phyloP scores from a whole-genome alignment of 1,140 invertebrate genomes.

The Thaumatotibia leucotreta region DNA sequence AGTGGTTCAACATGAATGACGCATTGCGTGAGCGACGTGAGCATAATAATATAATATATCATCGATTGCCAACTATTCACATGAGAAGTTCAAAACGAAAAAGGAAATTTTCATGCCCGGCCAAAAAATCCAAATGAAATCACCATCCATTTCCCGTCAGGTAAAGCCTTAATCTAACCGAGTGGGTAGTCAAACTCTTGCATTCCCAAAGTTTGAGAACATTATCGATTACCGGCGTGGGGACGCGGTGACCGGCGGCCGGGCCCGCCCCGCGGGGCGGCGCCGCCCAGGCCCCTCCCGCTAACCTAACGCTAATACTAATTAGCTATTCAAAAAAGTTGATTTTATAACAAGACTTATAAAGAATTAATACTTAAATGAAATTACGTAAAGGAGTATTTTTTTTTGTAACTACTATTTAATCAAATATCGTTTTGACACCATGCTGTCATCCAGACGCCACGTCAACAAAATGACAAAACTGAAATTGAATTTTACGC shows the following conservation, averaged over 20 bases:
- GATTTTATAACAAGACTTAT: not conserved
- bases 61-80: too few relatives aligned
- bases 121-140: too few relatives aligned
- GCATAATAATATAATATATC: too few relatives aligned
- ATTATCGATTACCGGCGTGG: slow-evolving; percentile 13
- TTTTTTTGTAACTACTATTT: too few relatives aligned
- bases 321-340: not conserved
- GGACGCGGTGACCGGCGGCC: slow-evolving; percentile 11
- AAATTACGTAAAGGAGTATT: too few relatives aligned
- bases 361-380: not conserved
- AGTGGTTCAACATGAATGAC: not conserved
- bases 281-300: slow-evolving; percentile 34
- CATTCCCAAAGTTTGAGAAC: not conserved
- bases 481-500: too few relatives aligned
- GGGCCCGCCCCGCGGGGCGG: slow-evolving; percentile 50
- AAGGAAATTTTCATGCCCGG: too few relatives aligned
- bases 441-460: too few relatives aligned
- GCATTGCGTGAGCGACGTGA: too few relatives aligned
- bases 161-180: not conserved
- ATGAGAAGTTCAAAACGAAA: too few relatives aligned
- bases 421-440: too few relatives aligned
- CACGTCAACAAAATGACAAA: too few relatives aligned
- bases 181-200: not conserved
- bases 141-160: not conserved
- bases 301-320: not conserved